Conservation (phyloP, 2,888 invertebrate genomes). For the Calameuta idolon region DNA sequence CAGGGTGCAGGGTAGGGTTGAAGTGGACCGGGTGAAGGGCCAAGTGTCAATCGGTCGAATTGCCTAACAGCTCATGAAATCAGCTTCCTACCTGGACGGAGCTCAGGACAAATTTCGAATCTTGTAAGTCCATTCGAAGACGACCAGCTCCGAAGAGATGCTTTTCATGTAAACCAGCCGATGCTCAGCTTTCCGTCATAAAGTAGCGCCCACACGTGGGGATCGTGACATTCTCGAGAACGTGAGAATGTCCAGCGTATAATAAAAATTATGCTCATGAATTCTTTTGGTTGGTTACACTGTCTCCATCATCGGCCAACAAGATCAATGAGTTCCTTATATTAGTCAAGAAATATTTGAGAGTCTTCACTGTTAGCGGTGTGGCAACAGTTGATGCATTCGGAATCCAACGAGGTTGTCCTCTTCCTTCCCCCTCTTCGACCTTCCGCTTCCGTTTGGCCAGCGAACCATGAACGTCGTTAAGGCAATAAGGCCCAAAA, state of each 20-base stretch:
- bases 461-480: neutral
- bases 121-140: neutral
- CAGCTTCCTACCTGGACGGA: neutral
- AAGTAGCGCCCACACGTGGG: constrained; percentile 49
- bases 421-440: neutral
- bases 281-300: constrained; percentile 30
- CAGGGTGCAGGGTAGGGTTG: neutral
- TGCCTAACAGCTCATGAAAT: neutral
- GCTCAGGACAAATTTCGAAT: neutral
- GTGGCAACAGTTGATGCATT: neutral
- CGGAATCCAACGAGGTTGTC: neutral
- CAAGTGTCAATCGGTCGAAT: neutral
- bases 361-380: neutral
- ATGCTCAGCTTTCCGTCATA: constrained; percentile 52
- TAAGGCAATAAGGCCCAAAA: neutral
- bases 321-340: neutral
- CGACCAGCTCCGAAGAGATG: constrained; percentile 13
- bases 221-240: constrained; percentile 34
- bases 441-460: neutral
- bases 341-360: neutral
- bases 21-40: neutral
- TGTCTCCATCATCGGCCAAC: neutral
- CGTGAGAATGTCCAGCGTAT: constrained; percentile 49
- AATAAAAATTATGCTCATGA: constrained; percentile 49
- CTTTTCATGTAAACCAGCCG: constrained; percentile 51